Evolutionary conservation across 2,888 invertebrate species (phyloP).

Genomic region (Polymixis flavicincta): DNA sequence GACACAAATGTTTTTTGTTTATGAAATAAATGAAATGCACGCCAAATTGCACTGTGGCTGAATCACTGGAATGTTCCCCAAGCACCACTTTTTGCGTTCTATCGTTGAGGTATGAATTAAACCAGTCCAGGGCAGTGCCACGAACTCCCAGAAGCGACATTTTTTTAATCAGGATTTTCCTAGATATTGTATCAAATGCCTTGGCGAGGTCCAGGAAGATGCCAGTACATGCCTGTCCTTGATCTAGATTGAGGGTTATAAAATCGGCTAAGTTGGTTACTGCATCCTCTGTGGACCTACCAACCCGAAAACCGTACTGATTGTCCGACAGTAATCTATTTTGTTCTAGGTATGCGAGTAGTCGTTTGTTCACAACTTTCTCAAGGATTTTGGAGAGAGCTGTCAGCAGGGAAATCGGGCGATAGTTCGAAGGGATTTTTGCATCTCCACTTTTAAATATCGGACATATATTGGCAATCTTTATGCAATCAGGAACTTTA

Average conservation of each 20-base stretch:
- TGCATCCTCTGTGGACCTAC: background rate
- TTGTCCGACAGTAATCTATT: background rate
- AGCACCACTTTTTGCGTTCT: background rate
- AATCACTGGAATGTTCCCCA: background rate
- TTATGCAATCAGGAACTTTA: too few relatives aligned
- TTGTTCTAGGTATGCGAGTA: background rate
- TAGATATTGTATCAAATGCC: background rate
- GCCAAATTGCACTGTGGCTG: background rate
- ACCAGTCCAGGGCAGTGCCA: background rate
- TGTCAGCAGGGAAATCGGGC: too few relatives aligned
- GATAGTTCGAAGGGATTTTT: too few relatives aligned
- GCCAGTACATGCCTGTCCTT: background rate
- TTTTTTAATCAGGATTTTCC: background rate
- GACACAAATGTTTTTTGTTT: too few relatives aligned
- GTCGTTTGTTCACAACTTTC: too few relatives aligned
- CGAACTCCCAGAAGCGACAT: background rate
- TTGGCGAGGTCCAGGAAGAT: constrained; percentile 1
- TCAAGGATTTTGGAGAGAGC: too few relatives aligned
- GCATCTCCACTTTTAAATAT: too few relatives aligned
- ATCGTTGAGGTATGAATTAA: background rate
- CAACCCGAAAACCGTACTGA: background rate
- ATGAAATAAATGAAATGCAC: too few relatives aligned
- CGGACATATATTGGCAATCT: too few relatives aligned
- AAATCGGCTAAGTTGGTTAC: background rate
- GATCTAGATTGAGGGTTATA: background rate